Base-by-base conservation (phyloP, 2,113 vertebrate genomes). In the Gavia stellata region DNA sequence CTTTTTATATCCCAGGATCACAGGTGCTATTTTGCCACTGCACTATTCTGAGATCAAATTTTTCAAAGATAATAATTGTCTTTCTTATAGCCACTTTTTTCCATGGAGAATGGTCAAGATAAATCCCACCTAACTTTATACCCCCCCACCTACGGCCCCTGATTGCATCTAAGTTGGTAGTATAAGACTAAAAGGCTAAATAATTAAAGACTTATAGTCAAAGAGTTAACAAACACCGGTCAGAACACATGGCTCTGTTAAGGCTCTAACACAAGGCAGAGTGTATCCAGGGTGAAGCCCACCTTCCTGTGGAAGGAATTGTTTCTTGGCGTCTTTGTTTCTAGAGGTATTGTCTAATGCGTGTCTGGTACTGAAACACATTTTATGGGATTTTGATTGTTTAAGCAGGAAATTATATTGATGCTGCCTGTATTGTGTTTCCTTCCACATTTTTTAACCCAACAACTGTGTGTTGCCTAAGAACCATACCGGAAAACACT, bases 71-170 rank as follows among this genome's bases (percentile, higher is more conserved):
- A 58, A 49, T 23, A 6, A 26, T 36, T 33, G 13, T 50, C 18
- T 71, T 71, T 44, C 66, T 72, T 44, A 25, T 6, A 78, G 42
- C 7, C 36, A 18, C 18, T 45, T 90, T 52, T 52, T 74, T 53
- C 44, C 45, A 50, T 38, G 33, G n/a, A 56, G 33, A 53, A 67
- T 34, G 12, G 17, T 83, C 9, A 14, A 47, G 17, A 81, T 52
- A 45, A 56, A 28, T 52, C 34, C 62, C 52, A 75, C 66, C 28
- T 66, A 67, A 74, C 33, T 59, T 53, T 50, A 72, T 34, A 38
- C 1, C 3, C 3, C 2, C 2, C 3, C 31, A 63, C 3, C 28
- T 58, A 38, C 1, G 2, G 17, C 8, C 16, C n/a, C 67, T 68
- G 23, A 68, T 29, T 59, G 11, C 29, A 59, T 42, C 17, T 50